Evolutionary conservation across 2,113 vertebrate genomes (phyloP), one percentile per base, ranked within the genome.

Genomic region (Corythoichthys intestinalis): DNA sequence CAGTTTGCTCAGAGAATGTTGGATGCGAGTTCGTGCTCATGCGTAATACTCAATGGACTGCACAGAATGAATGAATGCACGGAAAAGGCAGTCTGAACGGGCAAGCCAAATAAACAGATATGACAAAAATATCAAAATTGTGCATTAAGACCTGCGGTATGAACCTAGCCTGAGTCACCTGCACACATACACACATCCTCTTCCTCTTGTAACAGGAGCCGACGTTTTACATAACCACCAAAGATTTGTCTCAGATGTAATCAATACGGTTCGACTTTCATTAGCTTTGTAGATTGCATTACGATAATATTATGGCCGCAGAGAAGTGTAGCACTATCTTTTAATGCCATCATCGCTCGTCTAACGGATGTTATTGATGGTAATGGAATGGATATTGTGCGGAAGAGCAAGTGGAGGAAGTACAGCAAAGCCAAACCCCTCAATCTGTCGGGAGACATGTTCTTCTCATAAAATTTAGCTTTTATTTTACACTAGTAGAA

Each of bases 341-440:
- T 79, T 77, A 73, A 82, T 72, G 74, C 71, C 44, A 64, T 81
- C 72, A 77, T 83, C 67, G 72, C 81, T 66, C 53, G 65, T 67
- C 3, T 77, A 17, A 8, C 82, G 77, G 83, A 77, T 66, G 73
- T 79, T 85, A 81, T 75, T 79, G 75, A 85, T 80, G 75, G 53
- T 58, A 82, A 76, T 69, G 73, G 73, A 44, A 84, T 78, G 75
- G 75, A 76, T 85, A 72, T 81, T 81, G 59, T 44, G 39, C 12
- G 35, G 59, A 38, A 20, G 58, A 56, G 53, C 53, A 34, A 56
- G 4, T 60, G 58, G 1, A 9, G 76, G 81, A 80, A 72, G 75
- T 60, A 59, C 64, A 70, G 75, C 37, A 34, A 74, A 62, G 67
- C 48, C 17, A 38, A 37, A 2, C 8, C 66, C 20, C 53, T 65